These are phyloP conservation scores for Fringilla coelebs DNA, from an alignment of 2,797 vertebrate genomes.

Conservation along the genomic window DNA sequence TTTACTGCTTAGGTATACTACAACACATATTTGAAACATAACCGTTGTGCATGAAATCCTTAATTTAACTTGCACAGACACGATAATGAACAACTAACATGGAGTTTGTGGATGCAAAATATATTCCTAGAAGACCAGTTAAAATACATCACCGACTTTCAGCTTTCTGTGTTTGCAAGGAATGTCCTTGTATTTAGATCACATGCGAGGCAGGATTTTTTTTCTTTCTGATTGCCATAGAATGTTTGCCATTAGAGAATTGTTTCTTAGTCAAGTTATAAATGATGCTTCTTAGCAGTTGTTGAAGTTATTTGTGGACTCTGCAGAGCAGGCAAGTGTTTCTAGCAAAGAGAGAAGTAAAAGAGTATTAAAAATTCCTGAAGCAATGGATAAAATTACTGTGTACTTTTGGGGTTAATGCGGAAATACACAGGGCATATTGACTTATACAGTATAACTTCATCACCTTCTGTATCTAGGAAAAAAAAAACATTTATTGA, in stretches of 20 bases:
- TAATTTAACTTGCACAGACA: neutral
- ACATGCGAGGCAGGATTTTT: accelerated
- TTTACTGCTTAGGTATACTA: neutral
- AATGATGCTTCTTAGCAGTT: neutral
- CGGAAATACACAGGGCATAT: neutral
- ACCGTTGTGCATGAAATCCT: accelerated
- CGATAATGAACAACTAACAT: neutral
- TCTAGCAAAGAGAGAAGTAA: neutral
- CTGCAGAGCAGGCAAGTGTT: neutral
- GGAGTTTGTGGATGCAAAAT: neutral
- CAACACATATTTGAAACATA: neutral
- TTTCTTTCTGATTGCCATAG: neutral
- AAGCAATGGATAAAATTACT: neutral
- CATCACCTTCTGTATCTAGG: neutral
- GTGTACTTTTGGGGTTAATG: neutral
- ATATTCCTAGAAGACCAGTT: neutral
- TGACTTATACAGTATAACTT: neutral
- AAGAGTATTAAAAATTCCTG: neutral
- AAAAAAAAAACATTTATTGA: neutral
- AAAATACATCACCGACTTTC: neutral
- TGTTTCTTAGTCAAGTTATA: neutral
- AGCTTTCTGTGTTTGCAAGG: neutral
- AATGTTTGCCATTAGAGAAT: neutral
- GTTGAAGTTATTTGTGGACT: neutral
- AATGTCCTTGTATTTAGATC: neutral